phyloP scores from a whole-genome alignment of 2,113 vertebrate species.

The Nannospalax galili region DNA sequence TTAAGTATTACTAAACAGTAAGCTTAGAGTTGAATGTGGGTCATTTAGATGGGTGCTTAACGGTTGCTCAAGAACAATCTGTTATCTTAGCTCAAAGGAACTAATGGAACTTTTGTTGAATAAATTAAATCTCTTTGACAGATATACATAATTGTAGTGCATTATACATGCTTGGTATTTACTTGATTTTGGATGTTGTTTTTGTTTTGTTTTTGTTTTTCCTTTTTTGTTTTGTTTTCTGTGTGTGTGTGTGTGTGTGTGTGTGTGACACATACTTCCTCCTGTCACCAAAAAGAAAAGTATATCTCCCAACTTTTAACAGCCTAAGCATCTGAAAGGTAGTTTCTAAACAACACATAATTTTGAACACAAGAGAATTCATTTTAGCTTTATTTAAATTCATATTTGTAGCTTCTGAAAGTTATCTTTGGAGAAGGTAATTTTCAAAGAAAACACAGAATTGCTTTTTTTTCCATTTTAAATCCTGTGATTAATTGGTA shows the following conservation, averaged over 20 bases:
- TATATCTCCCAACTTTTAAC: background rate
- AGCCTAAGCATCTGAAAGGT: background rate
- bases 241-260: too few species aligned
- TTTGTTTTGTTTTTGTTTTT: background rate
- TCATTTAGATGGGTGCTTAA: background rate
- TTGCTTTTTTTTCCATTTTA: background rate
- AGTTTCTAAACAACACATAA: conserved; percentile 4
- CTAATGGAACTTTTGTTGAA: conserved; percentile 27
- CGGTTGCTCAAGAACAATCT: background rate
- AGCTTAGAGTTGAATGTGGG: background rate
- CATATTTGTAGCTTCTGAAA: conserved; percentile 17
- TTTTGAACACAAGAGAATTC: conserved; percentile 26
- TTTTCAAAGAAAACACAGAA: conserved; percentile 36
- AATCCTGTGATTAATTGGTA: background rate
- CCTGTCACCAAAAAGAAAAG: background rate
- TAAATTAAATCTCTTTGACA: conserved; percentile 37
- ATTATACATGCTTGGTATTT: background rate
- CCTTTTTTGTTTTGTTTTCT: too few species aligned
- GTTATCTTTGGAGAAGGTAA: background rate
- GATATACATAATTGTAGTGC: conserved; percentile 13
- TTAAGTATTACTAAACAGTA: background rate
- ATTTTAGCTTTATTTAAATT: conserved; percentile 42
- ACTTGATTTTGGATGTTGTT: background rate
- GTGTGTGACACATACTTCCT: too few species aligned
- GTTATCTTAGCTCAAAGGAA: conserved; percentile 24